phyloP scores from a whole-genome alignment of 2,797 vertebrate genomes.

The Sciaenops ocellatus region DNA sequence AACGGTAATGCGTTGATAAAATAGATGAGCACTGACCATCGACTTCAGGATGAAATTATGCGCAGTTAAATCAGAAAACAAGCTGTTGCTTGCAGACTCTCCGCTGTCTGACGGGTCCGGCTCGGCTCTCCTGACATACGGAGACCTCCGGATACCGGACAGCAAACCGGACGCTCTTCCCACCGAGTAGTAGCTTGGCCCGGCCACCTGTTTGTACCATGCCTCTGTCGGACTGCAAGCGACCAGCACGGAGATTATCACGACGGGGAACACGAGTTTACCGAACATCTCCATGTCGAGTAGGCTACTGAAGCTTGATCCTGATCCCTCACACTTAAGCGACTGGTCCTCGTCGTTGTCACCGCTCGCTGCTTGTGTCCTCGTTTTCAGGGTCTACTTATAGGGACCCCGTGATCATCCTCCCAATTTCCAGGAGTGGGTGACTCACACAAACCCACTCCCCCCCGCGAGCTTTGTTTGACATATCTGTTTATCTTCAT shows the following conservation, averaged over 20 bases:
- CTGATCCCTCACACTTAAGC: neutral
- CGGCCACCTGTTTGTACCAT: slow-evolving; percentile 87
- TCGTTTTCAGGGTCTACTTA: slow-evolving; percentile 53
- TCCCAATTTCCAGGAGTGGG: slow-evolving; percentile 14
- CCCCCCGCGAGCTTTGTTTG: neutral
- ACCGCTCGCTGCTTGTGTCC: neutral
- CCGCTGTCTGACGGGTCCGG: slow-evolving; percentile 43
- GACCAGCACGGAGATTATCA: slow-evolving; percentile 64
- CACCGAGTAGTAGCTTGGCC: slow-evolving; percentile 85
- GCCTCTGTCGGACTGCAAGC: slow-evolving; percentile 74
- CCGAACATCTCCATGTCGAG: slow-evolving; percentile 60
- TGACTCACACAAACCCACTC: neutral
- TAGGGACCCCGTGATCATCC: slow-evolving; percentile 53
- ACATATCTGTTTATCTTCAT: no score
- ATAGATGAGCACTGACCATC: slow-evolving; percentile 74
- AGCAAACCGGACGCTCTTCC: slow-evolving; percentile 90
- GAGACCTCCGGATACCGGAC: slow-evolving; percentile 82
- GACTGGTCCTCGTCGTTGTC: slow-evolving; percentile 2
- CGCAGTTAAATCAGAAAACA: neutral
- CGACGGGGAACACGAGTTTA: slow-evolving; percentile 64
- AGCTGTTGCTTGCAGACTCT: slow-evolving; percentile 33
- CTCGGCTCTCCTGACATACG: slow-evolving; percentile 74
- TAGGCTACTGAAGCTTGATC: neutral
- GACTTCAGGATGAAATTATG: slow-evolving; percentile 61
- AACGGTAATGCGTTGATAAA: neutral